These are phyloP conservation scores for Pelmatolapia mariae DNA, from an alignment of 2,113 vertebrate genomes.

Conservation along the genomic window DNA sequence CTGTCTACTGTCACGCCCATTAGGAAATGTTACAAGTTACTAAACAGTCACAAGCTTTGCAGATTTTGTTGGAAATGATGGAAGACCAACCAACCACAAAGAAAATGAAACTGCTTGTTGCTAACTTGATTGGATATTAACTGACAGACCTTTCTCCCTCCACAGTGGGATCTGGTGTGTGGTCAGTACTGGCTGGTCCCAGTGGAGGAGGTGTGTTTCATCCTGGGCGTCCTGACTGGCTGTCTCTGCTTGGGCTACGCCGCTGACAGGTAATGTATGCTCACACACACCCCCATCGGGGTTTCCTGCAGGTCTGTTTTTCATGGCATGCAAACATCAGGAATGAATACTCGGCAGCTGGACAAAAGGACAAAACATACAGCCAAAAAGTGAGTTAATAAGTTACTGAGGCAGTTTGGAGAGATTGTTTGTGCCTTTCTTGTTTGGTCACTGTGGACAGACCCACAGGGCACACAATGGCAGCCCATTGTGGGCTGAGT, in stretches of 20 bases:
- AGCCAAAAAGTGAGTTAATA: neutral
- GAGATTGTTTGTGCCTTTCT: neutral
- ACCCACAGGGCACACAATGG: neutral
- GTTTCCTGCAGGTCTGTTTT: neutral
- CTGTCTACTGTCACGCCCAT: neutral
- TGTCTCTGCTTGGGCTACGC: conserved; percentile 78
- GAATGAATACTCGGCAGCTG: neutral
- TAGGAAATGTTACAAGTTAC: neutral
- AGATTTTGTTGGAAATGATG: neutral
- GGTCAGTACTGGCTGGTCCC: conserved; percentile 83
- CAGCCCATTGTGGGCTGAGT: neutral
- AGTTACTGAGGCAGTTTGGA: neutral
- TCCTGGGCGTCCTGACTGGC: conserved; percentile 81
- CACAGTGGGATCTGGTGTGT: conserved; percentile 87
- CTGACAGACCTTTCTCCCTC: neutral
- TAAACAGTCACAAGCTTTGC: neutral
- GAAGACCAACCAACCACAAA: neutral
- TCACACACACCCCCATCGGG: neutral
- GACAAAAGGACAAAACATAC: neutral
- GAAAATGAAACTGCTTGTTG: neutral
- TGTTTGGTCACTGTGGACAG: neutral
- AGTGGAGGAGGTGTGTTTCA: conserved; percentile 86
- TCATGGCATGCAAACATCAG: neutral
- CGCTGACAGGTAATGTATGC: conserved; percentile 77
- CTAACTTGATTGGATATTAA: neutral